Percentiles rank a stretch among this genome's conserved stretches.
Evolutionary conservation across 2,797 vertebrate species (phyloP).

Genomic region (Xyrichtys novacula): DNA sequence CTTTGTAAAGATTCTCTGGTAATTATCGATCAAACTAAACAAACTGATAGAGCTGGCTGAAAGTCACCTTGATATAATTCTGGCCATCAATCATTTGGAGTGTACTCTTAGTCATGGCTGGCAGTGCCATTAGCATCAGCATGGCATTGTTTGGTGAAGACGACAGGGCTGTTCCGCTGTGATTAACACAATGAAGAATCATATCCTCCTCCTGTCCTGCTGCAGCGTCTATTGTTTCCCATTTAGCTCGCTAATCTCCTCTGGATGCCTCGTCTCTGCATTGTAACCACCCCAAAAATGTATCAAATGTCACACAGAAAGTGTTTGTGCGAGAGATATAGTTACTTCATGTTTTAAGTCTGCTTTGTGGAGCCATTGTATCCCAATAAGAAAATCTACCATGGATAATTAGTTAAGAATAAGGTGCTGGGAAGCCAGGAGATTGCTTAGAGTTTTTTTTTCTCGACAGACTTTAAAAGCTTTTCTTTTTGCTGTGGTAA

Average conservation of each 20-base stretch:
- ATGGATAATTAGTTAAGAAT: constrained; percentile 77
- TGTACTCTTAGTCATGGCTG: constrained; percentile 79
- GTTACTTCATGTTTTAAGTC: constrained; percentile 67
- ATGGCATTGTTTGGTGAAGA: constrained; percentile 82
- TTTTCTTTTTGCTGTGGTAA: constrained; percentile 61
- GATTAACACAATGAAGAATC: constrained; percentile 84
- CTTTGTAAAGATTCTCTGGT: constrained; percentile 76
- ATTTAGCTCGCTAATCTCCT: constrained; percentile 76
- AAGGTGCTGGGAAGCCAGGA: constrained; percentile 68
- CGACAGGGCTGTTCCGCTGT: constrained; percentile 75
- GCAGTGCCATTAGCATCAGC: constrained; percentile 86
- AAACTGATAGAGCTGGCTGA: constrained; percentile 82
- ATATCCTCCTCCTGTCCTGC: constrained; percentile 71
- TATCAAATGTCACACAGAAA: constrained; percentile 67
- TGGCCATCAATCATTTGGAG: constrained; percentile 84
- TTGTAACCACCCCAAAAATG: constrained; percentile 70
- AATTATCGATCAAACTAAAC: constrained; percentile 86
- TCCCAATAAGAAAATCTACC: constrained; percentile 80
- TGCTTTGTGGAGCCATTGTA: constrained; percentile 67
- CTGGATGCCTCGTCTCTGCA: constrained; percentile 69
- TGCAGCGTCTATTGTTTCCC: constrained; percentile 73
- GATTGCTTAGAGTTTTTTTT: constrained; percentile 54
- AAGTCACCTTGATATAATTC: constrained; percentile 89
- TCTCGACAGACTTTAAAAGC: constrained; percentile 50
- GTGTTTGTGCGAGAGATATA: constrained; percentile 54